Base-by-base conservation (phyloP, 53 echinoderm and acorn worm species). In the Antedon mediterranea region DNA sequence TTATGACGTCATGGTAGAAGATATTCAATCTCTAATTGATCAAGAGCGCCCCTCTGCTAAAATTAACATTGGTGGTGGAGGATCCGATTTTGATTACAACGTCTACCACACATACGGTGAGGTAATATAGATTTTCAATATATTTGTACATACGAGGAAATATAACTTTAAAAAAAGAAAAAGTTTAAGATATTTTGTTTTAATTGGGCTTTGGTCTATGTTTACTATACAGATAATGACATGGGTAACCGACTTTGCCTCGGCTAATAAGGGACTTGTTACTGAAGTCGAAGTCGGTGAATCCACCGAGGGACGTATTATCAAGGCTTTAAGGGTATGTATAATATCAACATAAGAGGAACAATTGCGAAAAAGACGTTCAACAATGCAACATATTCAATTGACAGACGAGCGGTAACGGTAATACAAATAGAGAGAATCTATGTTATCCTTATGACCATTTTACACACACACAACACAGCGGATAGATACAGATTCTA, bases 51-150 rank as follows among this genome's bases (percentile, higher is more conserved):
- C 26, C 34, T 31, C 71, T 8, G 78, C 78, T 8, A 32, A 4
- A 30, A 32, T 0, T 33, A 71, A 32, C n/a, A 29, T 6, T 30
- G 71, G 20, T 3, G 28, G 76, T 5, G 23, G 33, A 6, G 34
- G 34, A 32, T 31, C 33, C 5, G 14, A 18, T 9, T 78, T 86
- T 57, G 81, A 85, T 41, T 93, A 93, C 75, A 88, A 75, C 14
- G 73, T 43, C 34, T 93, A 93, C 31, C 93, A 93, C 75, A 85
- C 83, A 3, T 74, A 81, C 23, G 92, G 86, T 29, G 93, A 92
- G 87, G 93, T 89, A 33, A 78, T 13, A 20, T 13, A 13, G 32
- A 32, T 32, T 32, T 73, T 23, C 6, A 72, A 72, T 72, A 29
- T 73, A 28, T 73, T 73, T 29, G 73, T 31, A 11, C 32, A 32